These are phyloP conservation scores for Tiliacea citrago DNA, from an alignment of 2,888 invertebrate genomes.

Conservation along the genomic window DNA sequence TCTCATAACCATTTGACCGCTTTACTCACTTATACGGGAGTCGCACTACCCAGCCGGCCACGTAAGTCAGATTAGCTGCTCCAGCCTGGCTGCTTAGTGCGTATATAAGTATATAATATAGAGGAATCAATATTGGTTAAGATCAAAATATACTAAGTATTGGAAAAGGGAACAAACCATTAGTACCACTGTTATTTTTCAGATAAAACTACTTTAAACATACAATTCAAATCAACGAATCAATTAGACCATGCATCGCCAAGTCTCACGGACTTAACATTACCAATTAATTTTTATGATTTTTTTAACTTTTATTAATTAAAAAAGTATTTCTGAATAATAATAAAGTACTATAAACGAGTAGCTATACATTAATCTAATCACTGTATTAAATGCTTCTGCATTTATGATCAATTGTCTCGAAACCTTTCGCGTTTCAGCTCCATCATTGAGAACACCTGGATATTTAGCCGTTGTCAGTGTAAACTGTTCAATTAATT, in stretches of 20 bases:
- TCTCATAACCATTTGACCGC: slow-evolving; percentile 55
- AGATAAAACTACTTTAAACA: slow-evolving; percentile 63
- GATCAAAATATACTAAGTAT: slow-evolving; percentile 52
- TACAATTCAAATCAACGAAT: slow-evolving; percentile 62
- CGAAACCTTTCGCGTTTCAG: slow-evolving; percentile 35
- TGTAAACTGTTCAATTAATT: neutral
- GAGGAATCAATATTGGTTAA: slow-evolving; percentile 58
- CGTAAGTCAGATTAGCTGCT: slow-evolving; percentile 33
- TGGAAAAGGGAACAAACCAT: slow-evolving; percentile 60
- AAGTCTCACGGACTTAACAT: slow-evolving; percentile 71
- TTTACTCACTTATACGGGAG: slow-evolving; percentile 41
- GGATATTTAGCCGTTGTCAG: slow-evolving; percentile 52
- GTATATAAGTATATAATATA: slow-evolving; percentile 23
- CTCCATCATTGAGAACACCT: slow-evolving; percentile 34
- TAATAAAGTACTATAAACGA: slow-evolving; percentile 72
- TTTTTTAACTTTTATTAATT: slow-evolving; percentile 71
- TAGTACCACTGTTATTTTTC: slow-evolving; percentile 63
- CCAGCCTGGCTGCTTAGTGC: slow-evolving; percentile 19
- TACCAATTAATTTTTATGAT: slow-evolving; percentile 72
- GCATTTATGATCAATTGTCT: slow-evolving; percentile 63
- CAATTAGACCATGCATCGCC: slow-evolving; percentile 69
- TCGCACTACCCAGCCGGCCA: slow-evolving; percentile 24
- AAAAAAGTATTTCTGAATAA: slow-evolving; percentile 69
- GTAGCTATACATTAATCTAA: slow-evolving; percentile 67
- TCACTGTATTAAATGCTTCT: slow-evolving; percentile 70